Base-by-base conservation (phyloP, 2,797 vertebrate species). In the Streptopelia turtur region DNA sequence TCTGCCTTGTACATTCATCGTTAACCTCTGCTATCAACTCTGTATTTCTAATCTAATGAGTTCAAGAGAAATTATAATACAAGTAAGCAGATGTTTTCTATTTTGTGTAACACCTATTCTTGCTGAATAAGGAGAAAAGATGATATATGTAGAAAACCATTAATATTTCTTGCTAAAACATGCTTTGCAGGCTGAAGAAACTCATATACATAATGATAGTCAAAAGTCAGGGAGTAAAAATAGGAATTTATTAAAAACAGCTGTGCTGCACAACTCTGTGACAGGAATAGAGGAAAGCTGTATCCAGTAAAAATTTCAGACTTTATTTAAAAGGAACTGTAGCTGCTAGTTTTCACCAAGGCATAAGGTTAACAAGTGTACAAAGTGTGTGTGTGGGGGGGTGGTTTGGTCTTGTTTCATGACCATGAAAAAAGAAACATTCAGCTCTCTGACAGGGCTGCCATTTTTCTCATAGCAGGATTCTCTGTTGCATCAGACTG, bases 191-290 rank as follows among this genome's bases (percentile, higher is more conserved):
- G 60, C 75, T 94, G 88, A 80, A 75, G 83, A 88, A 90, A 50
- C 87, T 93, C 81, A 93, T 96, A 68, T 94, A 82, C 89, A 93
- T 94, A 96, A 90, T 96, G 85, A 87, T 49, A 94, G 81, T 83
- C 83, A 92, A 89, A 95, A 85, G 93, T 90, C 70, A 11, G 81
- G 39, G 33, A 90, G 37, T 94, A 80, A 96, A 97, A 94, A 83
- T 84, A 95, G 80, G 70, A 87, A 70, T 93, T 93, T 94, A 57
- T 90, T 88, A 64, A 84, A 94, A 95, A 50, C 91, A 95, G 83
- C 95, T 94, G 96, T 91, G 88, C 90, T 89, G 75, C 60, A 77
- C 66, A 94, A 60, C 50, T 89, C 66, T 97, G 57, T 90, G 88
- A 72, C 75, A 94, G 65, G 69, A 91, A 77, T 23, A 78, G 93